phyloP scores from a whole-genome alignment of 2,888 invertebrate genomes.

The Lampropteryx suffumata region DNA sequence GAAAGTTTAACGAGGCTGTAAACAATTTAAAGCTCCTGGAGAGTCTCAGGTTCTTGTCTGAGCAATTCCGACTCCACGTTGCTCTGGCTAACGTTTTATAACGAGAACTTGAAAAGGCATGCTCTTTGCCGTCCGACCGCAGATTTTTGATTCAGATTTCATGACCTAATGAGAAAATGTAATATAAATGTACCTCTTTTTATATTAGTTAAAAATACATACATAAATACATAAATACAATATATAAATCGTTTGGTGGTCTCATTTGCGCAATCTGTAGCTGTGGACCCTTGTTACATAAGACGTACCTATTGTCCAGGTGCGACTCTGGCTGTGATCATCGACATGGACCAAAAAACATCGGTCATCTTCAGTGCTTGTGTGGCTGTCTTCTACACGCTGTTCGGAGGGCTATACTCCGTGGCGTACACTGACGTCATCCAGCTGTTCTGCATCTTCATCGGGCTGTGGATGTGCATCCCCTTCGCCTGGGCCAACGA shows the following conservation, averaged over 20 bases:
- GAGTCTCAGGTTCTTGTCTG: slow-evolving; percentile 6
- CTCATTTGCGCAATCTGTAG: too few species aligned
- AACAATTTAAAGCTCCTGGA: slow-evolving; percentile 6
- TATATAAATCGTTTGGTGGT: too few species aligned
- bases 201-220: too few species aligned
- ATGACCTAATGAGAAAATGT: too few species aligned
- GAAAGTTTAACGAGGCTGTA: slow-evolving; percentile 18
- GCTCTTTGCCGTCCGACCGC: neutral
- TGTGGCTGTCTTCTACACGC: slow-evolving; percentile 98
- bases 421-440: slow-evolving; percentile 99
- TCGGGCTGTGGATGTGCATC: slow-evolving; percentile 99
- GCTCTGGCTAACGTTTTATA: slow-evolving; percentile 2
- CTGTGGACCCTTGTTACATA: too few species aligned
- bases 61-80: neutral
- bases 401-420: slow-evolving; percentile 98
- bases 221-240: too few species aligned
- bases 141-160: neutral
- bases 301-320: slow-evolving; percentile 81
- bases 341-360: slow-evolving; percentile 96
- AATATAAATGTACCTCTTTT: too few species aligned
- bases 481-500: slow-evolving; percentile 96
- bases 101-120: neutral
- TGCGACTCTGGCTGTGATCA: slow-evolving; percentile 97
- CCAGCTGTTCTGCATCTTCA: slow-evolving; percentile 98
- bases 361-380: slow-evolving; percentile 97